Evolutionary conservation across 2,888 invertebrate genomes (phyloP).

Genomic region (Acrocyrtus sp.): DNA sequence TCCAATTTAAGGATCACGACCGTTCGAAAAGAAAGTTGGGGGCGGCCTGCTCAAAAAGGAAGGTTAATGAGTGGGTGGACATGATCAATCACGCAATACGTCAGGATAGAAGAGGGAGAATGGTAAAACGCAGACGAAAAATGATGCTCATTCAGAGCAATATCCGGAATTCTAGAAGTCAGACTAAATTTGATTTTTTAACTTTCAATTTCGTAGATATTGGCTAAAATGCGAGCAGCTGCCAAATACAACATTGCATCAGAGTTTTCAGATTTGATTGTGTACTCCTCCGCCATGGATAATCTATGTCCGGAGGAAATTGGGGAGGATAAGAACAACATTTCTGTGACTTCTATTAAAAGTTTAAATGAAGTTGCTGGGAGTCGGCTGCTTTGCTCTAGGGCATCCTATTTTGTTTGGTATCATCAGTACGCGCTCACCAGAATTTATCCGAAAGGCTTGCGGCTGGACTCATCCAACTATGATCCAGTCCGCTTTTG

Average conservation of each 20-base stretch:
- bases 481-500: slow-evolving; percentile 12
- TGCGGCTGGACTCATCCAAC: slow-evolving; percentile 13
- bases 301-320: background rate
- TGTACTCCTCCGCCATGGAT: slow-evolving; percentile 3
- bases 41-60: slow-evolving; percentile 21
- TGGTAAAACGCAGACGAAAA: slow-evolving; percentile 7
- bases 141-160: too few species aligned
- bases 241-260: slow-evolving; percentile 15
- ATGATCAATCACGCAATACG: slow-evolving; percentile 18
- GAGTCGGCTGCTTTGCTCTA: background rate
- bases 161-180: too few species aligned
- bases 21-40: slow-evolving; percentile 24
- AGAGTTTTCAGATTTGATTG: slow-evolving; percentile 19
- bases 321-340: background rate
- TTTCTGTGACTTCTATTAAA: background rate
- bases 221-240: background rate
- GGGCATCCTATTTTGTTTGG: slow-evolving; percentile 17
- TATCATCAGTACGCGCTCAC: slow-evolving; percentile 30
- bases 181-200: too few species aligned
- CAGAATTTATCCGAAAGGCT: slow-evolving; percentile 20
- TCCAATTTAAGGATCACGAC: slow-evolving; percentile 14
- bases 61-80: slow-evolving; percentile 27
- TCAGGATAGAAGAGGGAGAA: background rate
- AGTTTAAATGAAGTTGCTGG: slow-evolving; percentile 21
- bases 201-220: too few species aligned